Base-by-base conservation (phyloP, 2,113 vertebrate genomes). In the Sceloporus tristichus region DNA sequence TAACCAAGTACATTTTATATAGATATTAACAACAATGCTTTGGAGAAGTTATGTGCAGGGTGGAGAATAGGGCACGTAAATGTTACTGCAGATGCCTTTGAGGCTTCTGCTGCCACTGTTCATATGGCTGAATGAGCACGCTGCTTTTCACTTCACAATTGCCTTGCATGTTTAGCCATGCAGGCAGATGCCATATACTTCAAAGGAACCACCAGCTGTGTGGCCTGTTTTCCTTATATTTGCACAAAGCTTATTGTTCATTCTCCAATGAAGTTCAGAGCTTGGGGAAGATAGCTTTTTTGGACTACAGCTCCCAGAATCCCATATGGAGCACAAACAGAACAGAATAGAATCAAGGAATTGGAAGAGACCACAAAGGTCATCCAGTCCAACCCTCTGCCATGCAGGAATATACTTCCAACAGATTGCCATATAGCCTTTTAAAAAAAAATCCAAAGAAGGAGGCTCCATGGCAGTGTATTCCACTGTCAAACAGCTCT, bases 121-220 rank as follows among this genome's bases (percentile, higher is more conserved):
- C 29, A n/a, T 38, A 68, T 65, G 21, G 48, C 19, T 65, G 71
- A 82, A 75, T 25, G 56, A 54, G 19, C 78, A 80, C 40, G 48
- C 54, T 38, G 1, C 14, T 81, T 81, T 71, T 74, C 78, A 21
- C 21, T 29, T 62, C 9, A 56, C 74, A 81, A 81, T 29, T 59
- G 78, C n/a, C 70, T 73, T 73, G 68, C 48, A 23, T 85, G 34
- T 85, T 73, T 54, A 75, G 34, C 53, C 71, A 75, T 81, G 34
- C 68, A 59, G 48, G 70, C 34, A 29, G n/a, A 42, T 29, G 34
- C 53, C 53, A n/a, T 38, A 79, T 80, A 40, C 48, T 80, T 87
- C 48, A 71, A 79, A 87, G 68, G 34, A 62, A 66, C 74, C 62
- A 82, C 62, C 84, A 74, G 54, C 25, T 82, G 38, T 65, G 38